phyloP scores from a whole-genome alignment of 2,888 invertebrate genomes.

The Cataglyphis albicans region DNA sequence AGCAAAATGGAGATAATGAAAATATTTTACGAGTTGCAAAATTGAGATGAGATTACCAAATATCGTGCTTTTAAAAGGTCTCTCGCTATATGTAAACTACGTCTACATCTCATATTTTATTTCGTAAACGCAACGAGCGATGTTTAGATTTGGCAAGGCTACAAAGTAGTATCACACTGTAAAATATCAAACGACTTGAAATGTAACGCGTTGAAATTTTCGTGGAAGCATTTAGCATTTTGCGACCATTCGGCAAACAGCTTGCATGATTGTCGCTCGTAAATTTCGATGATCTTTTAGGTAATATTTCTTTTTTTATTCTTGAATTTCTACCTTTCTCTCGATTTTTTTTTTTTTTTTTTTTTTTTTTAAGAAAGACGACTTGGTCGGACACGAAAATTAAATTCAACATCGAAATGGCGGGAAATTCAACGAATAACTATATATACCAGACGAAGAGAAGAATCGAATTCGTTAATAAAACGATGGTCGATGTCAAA shows the following conservation, averaged over 20 bases:
- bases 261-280: not conserved
- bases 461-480: constrained; percentile 12
- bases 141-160: constrained; percentile 58
- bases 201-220: constrained; percentile 58
- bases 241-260: not conserved
- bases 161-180: constrained; percentile 33
- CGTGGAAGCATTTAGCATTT: constrained; percentile 71
- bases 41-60: constrained; percentile 13
- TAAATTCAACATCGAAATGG: not conserved
- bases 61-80: not conserved
- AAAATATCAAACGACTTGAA: constrained; percentile 61
- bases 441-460: not conserved
- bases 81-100: not conserved
- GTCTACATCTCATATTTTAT: constrained; percentile 4
- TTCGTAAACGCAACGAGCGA: constrained; percentile 17
- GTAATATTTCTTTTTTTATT: not conserved
- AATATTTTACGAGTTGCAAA: constrained; percentile 13
- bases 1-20: constrained; percentile 32
- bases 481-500: not conserved
- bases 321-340: not conserved
- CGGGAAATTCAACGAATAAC: not conserved
- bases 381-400: not conserved
- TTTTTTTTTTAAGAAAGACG: not conserved
- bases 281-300: constrained; percentile 8
- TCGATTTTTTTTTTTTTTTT: not conserved